Evolutionary conservation across 2,113 vertebrate species (phyloP).

Genomic region (Toxotes jaculatrix): DNA sequence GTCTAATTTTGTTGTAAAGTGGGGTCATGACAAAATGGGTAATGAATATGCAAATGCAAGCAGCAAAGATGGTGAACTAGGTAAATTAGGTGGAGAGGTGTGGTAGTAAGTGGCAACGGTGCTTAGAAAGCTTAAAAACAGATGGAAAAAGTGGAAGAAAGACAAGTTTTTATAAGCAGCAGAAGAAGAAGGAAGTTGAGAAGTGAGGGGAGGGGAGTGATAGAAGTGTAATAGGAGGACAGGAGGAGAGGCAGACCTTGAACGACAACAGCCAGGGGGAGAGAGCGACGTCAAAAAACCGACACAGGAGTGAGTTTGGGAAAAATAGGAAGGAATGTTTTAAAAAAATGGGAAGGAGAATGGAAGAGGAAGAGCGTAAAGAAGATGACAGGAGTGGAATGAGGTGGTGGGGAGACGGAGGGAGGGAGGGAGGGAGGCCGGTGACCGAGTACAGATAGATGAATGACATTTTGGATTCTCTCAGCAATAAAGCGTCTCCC

Average conservation of each 20-base stretch:
- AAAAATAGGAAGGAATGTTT: conserved; percentile 1
- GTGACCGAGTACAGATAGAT: conserved; percentile 55
- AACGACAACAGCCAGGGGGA: conserved; percentile 1
- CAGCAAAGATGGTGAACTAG: too few species aligned
- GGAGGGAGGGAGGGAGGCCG: conserved; percentile 10
- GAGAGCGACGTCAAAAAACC: neutral
- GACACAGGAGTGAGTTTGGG: conserved; percentile 16
- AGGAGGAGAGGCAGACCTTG: conserved; percentile 22
- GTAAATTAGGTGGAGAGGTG: too few species aligned
- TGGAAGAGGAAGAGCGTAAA: neutral
- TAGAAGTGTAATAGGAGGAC: neutral
- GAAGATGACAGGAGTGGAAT: conserved; percentile 57
- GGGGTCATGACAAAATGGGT: too few species aligned
- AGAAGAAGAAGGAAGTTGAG: neutral
- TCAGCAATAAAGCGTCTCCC: conserved; percentile 78
- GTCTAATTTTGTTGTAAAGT: neutral
- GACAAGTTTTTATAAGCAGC: neutral
- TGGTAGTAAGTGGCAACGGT: too few species aligned
- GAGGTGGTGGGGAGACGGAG: conserved; percentile 27
- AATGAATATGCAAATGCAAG: too few species aligned
- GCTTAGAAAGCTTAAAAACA: too few species aligned
- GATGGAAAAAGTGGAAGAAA: neutral
- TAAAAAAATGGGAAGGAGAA: conserved; percentile 1
- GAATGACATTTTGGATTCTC: conserved; percentile 80
- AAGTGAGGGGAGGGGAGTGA: neutral